phyloP scores from a whole-genome alignment of 2,113 vertebrate species.

The Melanocharis versteri region DNA sequence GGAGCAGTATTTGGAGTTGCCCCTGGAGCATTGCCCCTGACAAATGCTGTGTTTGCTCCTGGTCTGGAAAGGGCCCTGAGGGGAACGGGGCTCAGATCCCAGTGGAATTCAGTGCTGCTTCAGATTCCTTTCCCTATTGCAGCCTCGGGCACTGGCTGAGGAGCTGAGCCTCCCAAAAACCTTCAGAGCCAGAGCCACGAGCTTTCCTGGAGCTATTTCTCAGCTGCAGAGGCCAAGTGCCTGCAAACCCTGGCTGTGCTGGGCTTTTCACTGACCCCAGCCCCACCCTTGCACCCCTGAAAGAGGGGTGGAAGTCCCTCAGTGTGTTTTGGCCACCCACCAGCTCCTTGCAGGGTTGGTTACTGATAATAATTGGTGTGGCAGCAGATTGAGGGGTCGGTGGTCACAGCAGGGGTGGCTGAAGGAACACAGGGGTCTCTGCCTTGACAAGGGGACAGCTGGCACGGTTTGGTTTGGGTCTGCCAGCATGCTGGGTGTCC shows the following conservation, averaged over 20 bases:
- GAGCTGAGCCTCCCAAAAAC: background rate
- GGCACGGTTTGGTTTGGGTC: background rate
- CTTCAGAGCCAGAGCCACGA: background rate
- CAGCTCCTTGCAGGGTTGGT: background rate
- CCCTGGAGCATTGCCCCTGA: background rate
- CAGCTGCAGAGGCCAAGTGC: rapidly evolving
- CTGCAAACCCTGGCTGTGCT: background rate
- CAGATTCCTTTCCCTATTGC: background rate
- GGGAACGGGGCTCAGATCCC: rapidly evolving
- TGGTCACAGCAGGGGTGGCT: background rate
- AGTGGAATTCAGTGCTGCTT: background rate
- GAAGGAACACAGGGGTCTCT: background rate
- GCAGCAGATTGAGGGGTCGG: background rate
- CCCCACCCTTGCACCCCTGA: background rate
- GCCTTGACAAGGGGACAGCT: background rate
- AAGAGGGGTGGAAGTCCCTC: rapidly evolving
- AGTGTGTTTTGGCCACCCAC: background rate
- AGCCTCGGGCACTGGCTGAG: background rate
- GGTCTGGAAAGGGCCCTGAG: background rate
- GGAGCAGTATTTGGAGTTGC: background rate
- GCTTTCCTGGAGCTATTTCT: background rate
- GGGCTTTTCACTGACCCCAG: background rate
- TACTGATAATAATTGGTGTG: rapidly evolving
- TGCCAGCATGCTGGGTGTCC: background rate
- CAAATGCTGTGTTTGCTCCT: background rate